Conservation (phyloP, 2,113 vertebrate species). For the Patagioenas fasciata region DNA sequence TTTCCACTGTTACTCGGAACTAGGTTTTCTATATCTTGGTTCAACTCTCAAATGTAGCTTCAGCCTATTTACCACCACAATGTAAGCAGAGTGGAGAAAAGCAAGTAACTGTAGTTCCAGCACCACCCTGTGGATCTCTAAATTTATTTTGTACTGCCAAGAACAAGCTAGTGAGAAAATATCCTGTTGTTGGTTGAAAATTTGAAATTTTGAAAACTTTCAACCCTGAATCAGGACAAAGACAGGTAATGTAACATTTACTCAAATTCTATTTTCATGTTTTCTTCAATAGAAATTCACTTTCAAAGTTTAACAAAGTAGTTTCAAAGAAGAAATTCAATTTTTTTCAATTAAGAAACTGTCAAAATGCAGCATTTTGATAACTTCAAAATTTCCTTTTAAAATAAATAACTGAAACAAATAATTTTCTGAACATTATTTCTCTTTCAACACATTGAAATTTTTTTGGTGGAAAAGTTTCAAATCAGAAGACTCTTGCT, state of each 20-base stretch:
- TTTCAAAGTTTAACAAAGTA: neutral
- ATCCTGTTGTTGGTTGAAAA: neutral
- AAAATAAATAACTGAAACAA: neutral
- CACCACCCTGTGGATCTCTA: constrained; percentile 45
- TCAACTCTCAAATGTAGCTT: neutral
- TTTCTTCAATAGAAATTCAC: neutral
- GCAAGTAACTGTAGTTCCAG: constrained; percentile 13
- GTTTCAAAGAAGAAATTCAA: neutral
- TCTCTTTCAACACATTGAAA: neutral
- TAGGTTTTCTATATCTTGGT: neutral
- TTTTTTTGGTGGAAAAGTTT: neutral
- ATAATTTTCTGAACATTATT: neutral
- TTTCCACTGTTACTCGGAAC: neutral
- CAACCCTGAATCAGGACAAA: neutral
- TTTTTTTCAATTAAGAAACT: neutral
- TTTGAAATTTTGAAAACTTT: neutral
- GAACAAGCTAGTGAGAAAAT: neutral
- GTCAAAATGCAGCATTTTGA: neutral
- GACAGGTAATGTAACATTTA: neutral
- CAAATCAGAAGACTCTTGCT: neutral
- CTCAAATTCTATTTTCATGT: neutral
- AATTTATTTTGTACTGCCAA: neutral
- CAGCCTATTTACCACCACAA: neutral
- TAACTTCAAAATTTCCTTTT: neutral
- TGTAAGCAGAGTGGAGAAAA: neutral